Evolutionary conservation across 1,140 invertebrate species (phyloP).

Genomic region (Aphaenogaster floridana): DNA sequence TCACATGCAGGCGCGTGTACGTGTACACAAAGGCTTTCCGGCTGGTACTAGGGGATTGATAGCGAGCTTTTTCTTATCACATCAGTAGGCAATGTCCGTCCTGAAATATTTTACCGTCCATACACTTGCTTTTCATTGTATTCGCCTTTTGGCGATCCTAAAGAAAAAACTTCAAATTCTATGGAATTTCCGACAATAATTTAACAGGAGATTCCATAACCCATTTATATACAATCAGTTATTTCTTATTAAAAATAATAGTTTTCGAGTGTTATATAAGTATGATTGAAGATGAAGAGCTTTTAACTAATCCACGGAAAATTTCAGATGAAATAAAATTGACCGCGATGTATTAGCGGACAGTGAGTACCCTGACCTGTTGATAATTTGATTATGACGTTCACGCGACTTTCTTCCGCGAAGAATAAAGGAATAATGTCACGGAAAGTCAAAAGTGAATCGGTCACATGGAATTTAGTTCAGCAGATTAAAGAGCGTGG

Average conservation of each 20-base stretch:
- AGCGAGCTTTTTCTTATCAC: slow-evolving; percentile 58
- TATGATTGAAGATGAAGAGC: slow-evolving; percentile 6
- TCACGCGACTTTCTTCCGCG: slow-evolving; percentile 36
- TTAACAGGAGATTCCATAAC: not conserved
- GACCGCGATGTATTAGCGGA: not conserved
- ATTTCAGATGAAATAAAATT: slow-evolving; percentile 4
- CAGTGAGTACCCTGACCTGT: slow-evolving; percentile 40
- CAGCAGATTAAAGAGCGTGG: slow-evolving; percentile 45
- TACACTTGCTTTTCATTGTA: not conserved
- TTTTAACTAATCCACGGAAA: not conserved
- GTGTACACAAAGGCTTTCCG: slow-evolving; percentile 55
- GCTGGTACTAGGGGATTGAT: slow-evolving; percentile 19
- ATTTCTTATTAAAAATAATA: slow-evolving; percentile 2
- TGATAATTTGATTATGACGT: slow-evolving; percentile 45
- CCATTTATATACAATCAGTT: not conserved
- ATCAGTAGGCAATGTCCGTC: slow-evolving; percentile 1
- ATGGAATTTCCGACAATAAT: not conserved
- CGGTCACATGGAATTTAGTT: slow-evolving; percentile 48
- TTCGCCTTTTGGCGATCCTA: not conserved
- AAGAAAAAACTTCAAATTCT: not conserved
- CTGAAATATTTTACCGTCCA: slow-evolving; percentile 31
- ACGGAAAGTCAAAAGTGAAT: slow-evolving; percentile 34
- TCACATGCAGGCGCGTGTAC: slow-evolving; percentile 54
- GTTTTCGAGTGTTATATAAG: not conserved
- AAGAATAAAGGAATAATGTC: slow-evolving; percentile 7